A percentile compares a stretch with the other conserved stretches of the same genome.
phyloP scores from a whole-genome alignment of 2,888 invertebrate genomes.

The Aleiodes leptofemur region DNA sequence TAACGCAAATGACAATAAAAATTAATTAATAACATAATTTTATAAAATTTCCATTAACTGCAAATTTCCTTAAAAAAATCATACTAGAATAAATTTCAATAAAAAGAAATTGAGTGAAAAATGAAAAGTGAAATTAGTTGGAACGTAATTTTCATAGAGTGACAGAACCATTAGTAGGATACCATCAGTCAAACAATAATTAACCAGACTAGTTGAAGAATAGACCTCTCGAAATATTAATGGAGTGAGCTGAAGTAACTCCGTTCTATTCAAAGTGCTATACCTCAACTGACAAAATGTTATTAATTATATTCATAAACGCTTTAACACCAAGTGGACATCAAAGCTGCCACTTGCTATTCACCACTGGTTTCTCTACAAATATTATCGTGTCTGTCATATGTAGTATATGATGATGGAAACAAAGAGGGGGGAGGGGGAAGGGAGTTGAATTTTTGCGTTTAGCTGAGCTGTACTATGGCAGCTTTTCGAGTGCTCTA shows the following conservation, averaged over 20 bases:
- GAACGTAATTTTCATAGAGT: neutral
- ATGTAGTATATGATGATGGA: slow-evolving; percentile 1
- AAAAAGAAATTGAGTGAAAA: no score
- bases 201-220: slow-evolving; percentile 55
- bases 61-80: neutral
- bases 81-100: no score
- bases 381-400: slow-evolving; percentile 46
- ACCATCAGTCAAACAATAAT: slow-evolving; percentile 61
- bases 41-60: no score
- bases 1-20: slow-evolving; percentile 17
- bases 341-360: slow-evolving; percentile 58
- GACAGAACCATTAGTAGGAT: neutral
- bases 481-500: no score
- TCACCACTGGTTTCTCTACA: slow-evolving; percentile 54
- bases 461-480: no score
- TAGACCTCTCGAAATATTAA: slow-evolving; percentile 58
- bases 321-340: slow-evolving; percentile 56
- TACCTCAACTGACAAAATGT: slow-evolving; percentile 55
- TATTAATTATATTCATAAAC: slow-evolving; percentile 62
- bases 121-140: neutral
- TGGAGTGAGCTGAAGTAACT: slow-evolving; percentile 50
- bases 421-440: no score
- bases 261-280: slow-evolving; percentile 31
- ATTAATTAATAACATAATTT: neutral
- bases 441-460: neutral